Base-by-base conservation (phyloP, 2,113 vertebrate genomes). In the Heterotilapia buettikoferi region DNA sequence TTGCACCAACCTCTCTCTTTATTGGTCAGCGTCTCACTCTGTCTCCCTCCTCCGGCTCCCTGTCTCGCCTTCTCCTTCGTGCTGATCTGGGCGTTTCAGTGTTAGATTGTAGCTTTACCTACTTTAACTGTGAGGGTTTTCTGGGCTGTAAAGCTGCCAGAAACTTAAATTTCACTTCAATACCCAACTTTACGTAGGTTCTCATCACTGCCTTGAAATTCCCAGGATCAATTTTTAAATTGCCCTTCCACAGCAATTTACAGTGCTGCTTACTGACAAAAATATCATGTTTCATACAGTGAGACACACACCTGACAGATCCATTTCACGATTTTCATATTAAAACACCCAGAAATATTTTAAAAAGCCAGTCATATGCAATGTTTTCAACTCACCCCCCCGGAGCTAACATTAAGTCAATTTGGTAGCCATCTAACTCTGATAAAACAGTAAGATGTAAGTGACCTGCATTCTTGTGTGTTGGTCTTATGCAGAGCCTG, bases 31-130 rank as follows among this genome's bases (percentile, higher is more conserved):
- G 0, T 29, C 71, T 50, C 9, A 9, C 6, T 76, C n/a, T 13
- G 6, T 6, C n/a, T 68, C 4, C 4, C 2, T 36, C 21, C 38
- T 45, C 13, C 1, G 40, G 8, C 40, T 45, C 0, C 1, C 16
- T 5, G 43, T 50, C 6, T 76, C 1, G 3, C 43, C 43, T 76
- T 16, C 71, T 50, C 9, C 43, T 50, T 19, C 0, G 26, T 76
- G 73, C 73, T 52, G 45, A 33, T 52, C 6, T 2, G 73, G 45
- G 18, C 5, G 10, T 78, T 78, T 78, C 47, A 78, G 73, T 52
- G 45, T 52, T 9, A 31, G 26, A 33, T 33, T 78, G 18, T 13
- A 52, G 73, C 73, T 33, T 31, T 33, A 31, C 26, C 2, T 12
- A 38, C 19, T 66, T 66, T 31, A 50, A 78, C 40, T n/a, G 16